Evolutionary conservation across 2,888 invertebrate species (phyloP).

Genomic region (Erebia palarica): DNA sequence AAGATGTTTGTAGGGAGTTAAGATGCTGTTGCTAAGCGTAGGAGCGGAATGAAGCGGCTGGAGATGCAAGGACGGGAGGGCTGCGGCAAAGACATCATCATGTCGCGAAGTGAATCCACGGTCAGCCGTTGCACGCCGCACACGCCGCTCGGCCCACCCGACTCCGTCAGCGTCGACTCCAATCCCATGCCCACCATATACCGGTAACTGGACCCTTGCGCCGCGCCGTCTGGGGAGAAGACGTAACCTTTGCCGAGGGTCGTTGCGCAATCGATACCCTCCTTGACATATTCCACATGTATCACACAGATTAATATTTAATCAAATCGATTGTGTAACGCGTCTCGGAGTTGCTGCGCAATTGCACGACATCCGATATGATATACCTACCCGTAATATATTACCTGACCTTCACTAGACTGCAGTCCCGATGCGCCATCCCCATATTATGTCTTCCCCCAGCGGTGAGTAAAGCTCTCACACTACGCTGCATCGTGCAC

Average conservation of each 20-base stretch:
- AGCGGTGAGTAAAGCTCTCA: constrained; percentile 61
- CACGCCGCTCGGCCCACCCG: constrained; percentile 79
- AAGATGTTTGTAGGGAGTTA: constrained; percentile 73
- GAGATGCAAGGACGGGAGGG: constrained; percentile 68
- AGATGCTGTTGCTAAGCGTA: constrained; percentile 75
- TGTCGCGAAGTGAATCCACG: constrained; percentile 90
- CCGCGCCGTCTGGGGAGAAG: constrained; percentile 59
- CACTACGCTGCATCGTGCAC: constrained; percentile 76
- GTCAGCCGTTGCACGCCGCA: constrained; percentile 81
- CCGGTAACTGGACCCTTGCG: constrained; percentile 84
- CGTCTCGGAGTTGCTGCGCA: constrained; percentile 34
- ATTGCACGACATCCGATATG: constrained; percentile 37
- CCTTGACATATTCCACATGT: not conserved
- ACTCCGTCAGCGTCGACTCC: constrained; percentile 93
- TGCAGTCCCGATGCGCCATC: constrained; percentile 39
- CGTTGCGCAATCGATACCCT: constrained; percentile 37
- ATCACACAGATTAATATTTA: constrained; percentile 24
- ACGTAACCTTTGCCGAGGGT: constrained; percentile 46
- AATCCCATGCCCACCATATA: constrained; percentile 93
- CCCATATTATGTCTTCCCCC: constrained; percentile 59
- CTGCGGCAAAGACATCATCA: constrained; percentile 67
- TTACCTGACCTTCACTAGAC: constrained; percentile 38
- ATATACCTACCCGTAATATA: constrained; percentile 28
- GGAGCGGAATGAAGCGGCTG: constrained; percentile 74
- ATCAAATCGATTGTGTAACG: constrained; percentile 39